phyloP scores from a whole-genome alignment of 2,113 vertebrate genomes.

The Epinephelus cyanopodus region DNA sequence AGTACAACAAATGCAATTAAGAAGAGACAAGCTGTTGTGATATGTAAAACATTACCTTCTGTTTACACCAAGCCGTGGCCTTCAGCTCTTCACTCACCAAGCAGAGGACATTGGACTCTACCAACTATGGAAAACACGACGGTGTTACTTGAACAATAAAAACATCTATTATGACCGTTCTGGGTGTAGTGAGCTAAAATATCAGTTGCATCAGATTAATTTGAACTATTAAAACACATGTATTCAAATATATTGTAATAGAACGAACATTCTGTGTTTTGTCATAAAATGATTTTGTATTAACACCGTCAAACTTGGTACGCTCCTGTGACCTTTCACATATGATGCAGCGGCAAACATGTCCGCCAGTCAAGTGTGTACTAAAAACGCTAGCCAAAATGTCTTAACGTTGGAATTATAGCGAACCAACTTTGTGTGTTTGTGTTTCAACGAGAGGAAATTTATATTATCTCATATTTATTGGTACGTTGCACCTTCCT shows the following conservation, averaged over 20 bases:
- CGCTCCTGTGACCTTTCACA: constrained; percentile 65
- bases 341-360: constrained; percentile 67
- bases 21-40: rapidly evolving
- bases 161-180: rapidly evolving
- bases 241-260: no score
- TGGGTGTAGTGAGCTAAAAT: neutral
- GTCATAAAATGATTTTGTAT: neutral
- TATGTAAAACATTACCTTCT: constrained; percentile 51
- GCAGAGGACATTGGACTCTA: constrained; percentile 77
- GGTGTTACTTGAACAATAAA: neutral
- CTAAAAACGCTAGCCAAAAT: constrained; percentile 50
- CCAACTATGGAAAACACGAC: constrained; percentile 56
- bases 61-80: constrained; percentile 47
- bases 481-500: constrained; percentile 54
- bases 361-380: constrained; percentile 48
- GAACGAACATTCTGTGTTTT: neutral
- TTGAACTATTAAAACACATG: rapidly evolving
- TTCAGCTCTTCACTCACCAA: constrained; percentile 47
- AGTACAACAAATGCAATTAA: rapidly evolving
- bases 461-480: constrained; percentile 15
- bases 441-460: neutral
- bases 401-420: constrained; percentile 48
- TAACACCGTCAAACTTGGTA: constrained; percentile 51
- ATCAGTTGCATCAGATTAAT: rapidly evolving
- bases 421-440: neutral